phyloP scores from a whole-genome alignment of 2,113 vertebrate species.

The Stictonetta naevosa region DNA sequence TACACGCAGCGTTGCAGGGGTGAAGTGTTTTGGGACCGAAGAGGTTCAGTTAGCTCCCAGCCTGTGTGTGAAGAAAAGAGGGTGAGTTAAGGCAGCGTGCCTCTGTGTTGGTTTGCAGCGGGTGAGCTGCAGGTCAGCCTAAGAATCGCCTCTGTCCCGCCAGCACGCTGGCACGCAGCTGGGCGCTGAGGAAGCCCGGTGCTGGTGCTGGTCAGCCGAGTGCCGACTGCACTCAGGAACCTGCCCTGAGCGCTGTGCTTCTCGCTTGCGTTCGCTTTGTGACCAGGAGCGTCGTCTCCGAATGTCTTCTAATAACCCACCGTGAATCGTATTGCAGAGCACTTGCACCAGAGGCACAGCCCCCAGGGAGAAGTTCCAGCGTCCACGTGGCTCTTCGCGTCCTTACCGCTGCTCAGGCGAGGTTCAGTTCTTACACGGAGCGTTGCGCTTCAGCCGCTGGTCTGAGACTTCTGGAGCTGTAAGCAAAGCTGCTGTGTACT shows the following conservation, averaged over 20 bases:
- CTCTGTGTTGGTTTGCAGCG: too few relatives aligned
- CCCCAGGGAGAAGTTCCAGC: neutral
- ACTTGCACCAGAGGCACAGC: neutral
- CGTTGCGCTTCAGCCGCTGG: rapidly evolving
- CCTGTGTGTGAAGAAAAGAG: too few relatives aligned
- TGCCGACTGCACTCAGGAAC: neutral
- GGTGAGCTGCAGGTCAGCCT: neutral
- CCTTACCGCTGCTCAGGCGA: neutral
- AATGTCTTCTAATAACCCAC: rapidly evolving
- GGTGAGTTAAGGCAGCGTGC: too few relatives aligned
- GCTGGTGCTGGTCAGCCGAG: too few relatives aligned
- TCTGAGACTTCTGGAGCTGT: neutral
- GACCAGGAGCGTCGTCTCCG: neutral
- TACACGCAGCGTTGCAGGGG: neutral
- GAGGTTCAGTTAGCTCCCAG: neutral
- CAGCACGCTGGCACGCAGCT: neutral
- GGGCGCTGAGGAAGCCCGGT: neutral
- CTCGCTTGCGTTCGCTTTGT: neutral
- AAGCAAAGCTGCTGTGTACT: neutral
- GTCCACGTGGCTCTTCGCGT: neutral
- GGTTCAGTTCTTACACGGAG: rapidly evolving
- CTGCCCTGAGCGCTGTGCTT: neutral
- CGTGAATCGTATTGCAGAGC: neutral
- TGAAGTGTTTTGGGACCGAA: too few relatives aligned
- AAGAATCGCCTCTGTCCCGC: neutral